These are phyloP conservation scores for Lonchura striata DNA, from an alignment of 2,113 vertebrate genomes.

Conservation along the genomic window DNA sequence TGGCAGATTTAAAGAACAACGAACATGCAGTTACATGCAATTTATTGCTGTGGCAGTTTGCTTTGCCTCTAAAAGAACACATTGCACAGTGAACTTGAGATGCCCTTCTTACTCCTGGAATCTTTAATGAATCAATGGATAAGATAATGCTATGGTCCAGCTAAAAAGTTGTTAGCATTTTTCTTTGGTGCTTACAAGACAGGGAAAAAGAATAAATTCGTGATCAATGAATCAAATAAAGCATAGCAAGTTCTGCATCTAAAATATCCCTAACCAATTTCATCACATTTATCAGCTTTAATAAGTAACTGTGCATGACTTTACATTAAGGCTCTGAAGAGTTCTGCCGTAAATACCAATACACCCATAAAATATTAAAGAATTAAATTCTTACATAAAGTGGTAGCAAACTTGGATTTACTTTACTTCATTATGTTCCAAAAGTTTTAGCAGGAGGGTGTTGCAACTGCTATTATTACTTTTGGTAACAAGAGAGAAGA, in stretches of 20 bases:
- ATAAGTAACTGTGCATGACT: background rate
- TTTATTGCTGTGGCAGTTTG: background rate
- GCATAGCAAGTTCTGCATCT: background rate
- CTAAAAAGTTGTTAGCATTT: background rate
- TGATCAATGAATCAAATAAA: background rate
- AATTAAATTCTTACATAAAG: background rate
- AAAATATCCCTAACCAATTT: background rate
- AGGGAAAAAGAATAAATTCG: background rate
- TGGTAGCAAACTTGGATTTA: background rate
- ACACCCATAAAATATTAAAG: background rate
- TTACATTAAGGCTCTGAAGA: background rate
- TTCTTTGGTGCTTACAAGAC: background rate
- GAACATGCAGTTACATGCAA: background rate
- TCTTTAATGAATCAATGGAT: background rate
- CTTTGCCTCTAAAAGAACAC: background rate
- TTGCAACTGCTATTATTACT: background rate
- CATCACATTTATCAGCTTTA: background rate
- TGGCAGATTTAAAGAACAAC: background rate
- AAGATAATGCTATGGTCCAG: background rate
- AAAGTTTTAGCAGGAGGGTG: background rate
- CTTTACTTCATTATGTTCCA: background rate
- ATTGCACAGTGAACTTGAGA: background rate
- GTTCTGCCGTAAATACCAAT: background rate
- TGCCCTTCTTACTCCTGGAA: background rate
- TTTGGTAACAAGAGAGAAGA: background rate